A percentile compares a stretch with the other conserved stretches of the same genome.
Conservation (phyloP, 2,113 vertebrate species). For the Spermophilus dauricus region DNA sequence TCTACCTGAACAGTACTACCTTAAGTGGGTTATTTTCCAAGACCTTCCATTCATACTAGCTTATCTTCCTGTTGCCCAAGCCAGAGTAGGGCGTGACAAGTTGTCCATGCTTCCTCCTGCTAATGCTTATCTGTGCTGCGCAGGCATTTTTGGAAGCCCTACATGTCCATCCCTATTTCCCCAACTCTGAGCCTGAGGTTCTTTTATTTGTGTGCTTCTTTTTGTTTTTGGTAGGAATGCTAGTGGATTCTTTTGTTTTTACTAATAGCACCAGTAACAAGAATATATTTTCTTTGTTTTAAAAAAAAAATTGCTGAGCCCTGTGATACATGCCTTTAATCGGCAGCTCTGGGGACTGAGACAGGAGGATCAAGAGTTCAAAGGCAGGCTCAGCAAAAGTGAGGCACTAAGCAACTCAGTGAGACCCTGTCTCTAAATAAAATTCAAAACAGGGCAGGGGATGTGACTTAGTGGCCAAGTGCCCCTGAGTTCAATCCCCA, state of each 20-base stretch:
- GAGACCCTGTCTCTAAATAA: too few relatives aligned
- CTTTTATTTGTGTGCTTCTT: not conserved
- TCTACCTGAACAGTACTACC: not conserved
- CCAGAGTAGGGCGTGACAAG: not conserved
- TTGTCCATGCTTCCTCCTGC: not conserved
- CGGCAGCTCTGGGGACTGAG: not conserved
- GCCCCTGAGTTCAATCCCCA: too few relatives aligned
- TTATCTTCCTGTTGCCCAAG: not conserved
- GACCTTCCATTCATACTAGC: not conserved
- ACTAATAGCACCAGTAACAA: not conserved
- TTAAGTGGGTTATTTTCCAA: not conserved
- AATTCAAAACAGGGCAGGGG: too few relatives aligned
- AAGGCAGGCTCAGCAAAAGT: too few relatives aligned
- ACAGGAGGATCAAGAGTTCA: not conserved
- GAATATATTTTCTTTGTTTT: not conserved
- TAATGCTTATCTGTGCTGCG: constrained; percentile 60
- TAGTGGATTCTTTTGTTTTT: not conserved
- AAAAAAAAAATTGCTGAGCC: not conserved
- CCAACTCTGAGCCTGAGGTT: not conserved
- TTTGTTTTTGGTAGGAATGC: not conserved
- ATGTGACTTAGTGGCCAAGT: too few relatives aligned
- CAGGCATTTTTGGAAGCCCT: not conserved
- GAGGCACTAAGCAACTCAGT: too few relatives aligned
- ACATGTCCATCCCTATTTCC: not conserved
- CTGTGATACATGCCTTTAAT: not conserved